Percentiles rank a stretch among this genome's conserved stretches.
Conservation (phyloP, 1,140 invertebrate genomes). For the Pentalonia nigronervosa region DNA sequence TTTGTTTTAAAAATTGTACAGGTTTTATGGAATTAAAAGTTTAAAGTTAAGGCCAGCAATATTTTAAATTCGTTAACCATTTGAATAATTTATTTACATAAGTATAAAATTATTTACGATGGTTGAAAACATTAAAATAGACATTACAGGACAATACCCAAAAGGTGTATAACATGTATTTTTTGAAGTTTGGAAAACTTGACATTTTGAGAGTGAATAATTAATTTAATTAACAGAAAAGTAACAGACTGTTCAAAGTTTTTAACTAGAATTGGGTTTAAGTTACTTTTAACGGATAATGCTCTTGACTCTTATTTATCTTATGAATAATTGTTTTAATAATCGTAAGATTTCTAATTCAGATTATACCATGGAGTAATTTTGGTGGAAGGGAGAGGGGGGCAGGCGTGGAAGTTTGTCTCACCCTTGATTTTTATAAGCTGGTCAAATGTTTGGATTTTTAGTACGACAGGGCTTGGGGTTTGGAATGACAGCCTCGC, state of each 20-base stretch:
- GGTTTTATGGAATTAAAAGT: neutral
- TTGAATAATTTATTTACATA: neutral
- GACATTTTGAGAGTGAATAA: neutral
- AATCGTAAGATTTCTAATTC: neutral
- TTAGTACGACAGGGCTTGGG: too few relatives aligned
- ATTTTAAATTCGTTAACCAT: neutral
- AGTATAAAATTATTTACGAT: neutral
- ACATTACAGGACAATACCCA: slow-evolving; percentile 2
- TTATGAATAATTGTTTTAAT: neutral
- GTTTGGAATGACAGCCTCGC: too few relatives aligned
- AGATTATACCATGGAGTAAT: neutral
- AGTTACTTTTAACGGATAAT: neutral
- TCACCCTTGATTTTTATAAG: too few relatives aligned
- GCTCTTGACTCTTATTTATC: neutral
- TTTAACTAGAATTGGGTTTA: neutral
- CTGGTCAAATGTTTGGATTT: too few relatives aligned
- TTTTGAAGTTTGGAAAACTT: slow-evolving; percentile 4
- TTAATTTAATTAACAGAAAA: neutral
- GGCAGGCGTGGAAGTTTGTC: too few relatives aligned
- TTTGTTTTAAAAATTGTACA: neutral
- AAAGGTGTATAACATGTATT: neutral
- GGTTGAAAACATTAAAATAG: neutral
- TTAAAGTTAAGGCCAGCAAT: neutral
- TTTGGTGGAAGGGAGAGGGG: too few relatives aligned
- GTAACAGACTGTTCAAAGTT: slow-evolving; percentile 4